phyloP scores from a whole-genome alignment of 2,113 vertebrate genomes.

The Nicator chloris region DNA sequence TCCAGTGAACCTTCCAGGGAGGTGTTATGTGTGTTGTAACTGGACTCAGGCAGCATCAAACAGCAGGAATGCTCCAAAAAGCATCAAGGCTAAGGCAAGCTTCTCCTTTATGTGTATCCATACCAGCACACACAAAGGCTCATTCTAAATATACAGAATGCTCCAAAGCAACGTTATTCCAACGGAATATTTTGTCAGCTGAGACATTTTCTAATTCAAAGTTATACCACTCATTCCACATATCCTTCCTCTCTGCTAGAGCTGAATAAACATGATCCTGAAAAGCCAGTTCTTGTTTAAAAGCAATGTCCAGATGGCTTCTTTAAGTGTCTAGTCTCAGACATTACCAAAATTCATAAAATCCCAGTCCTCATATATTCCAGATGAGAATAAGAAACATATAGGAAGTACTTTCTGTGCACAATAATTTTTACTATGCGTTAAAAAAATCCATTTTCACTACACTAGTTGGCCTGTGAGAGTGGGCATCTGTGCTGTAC shows the following conservation, averaged over 20 bases:
- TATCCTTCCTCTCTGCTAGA: neutral
- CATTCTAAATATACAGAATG: neutral
- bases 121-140: accelerated
- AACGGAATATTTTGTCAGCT: neutral
- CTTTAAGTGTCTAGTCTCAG: neutral
- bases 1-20: neutral
- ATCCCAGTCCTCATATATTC: neutral
- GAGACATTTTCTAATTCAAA: neutral
- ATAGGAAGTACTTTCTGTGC: neutral
- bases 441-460: neutral
- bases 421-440: neutral
- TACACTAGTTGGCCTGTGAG: neutral
- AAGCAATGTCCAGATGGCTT: neutral
- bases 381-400: neutral
- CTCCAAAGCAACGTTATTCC: neutral
- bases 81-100: neutral
- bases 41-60: neutral
- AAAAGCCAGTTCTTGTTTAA: neutral
- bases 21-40: accelerated
- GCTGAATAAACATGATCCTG: neutral
- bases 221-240: neutral
- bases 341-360: neutral
- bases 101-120: neutral
- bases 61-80: neutral
- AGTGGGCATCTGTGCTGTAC: neutral